Conservation (phyloP, 1,140 invertebrate species). For the Leptinotarsa defecta region DNA sequence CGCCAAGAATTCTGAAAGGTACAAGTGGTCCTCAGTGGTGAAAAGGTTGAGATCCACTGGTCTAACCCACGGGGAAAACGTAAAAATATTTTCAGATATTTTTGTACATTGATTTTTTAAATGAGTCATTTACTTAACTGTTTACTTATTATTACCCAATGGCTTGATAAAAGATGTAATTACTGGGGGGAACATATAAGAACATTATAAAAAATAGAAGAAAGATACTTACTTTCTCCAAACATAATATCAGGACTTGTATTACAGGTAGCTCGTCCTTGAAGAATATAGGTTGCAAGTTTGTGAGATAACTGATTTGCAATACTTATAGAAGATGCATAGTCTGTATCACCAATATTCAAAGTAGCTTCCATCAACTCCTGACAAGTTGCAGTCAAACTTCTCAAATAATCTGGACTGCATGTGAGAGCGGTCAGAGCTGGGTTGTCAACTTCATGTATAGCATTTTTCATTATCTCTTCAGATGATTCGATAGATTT, state of each 20-base stretch:
- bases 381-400: slow-evolving; percentile 56
- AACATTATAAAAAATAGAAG: slow-evolving; percentile 8
- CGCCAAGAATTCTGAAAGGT: too few relatives aligned
- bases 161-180: too few relatives aligned
- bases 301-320: slow-evolving; percentile 57
- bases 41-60: too few relatives aligned
- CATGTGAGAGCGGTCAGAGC: slow-evolving; percentile 70
- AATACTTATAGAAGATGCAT: slow-evolving; percentile 37
- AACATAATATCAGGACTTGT: slow-evolving; percentile 73
- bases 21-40: too few relatives aligned
- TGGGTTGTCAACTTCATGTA: slow-evolving; percentile 72
- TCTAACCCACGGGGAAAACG: too few relatives aligned
- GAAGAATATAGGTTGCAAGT: slow-evolving; percentile 66
- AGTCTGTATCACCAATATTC: slow-evolving; percentile 32
- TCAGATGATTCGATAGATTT: slow-evolving; percentile 62
- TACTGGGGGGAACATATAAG: background rate
- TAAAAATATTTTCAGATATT: too few relatives aligned
- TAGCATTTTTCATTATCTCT: slow-evolving; percentile 64
- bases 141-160: too few relatives aligned
- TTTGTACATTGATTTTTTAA: too few relatives aligned
- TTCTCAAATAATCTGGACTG: slow-evolving; percentile 68
- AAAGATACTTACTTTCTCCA: slow-evolving; percentile 67
- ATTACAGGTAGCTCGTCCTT: slow-evolving; percentile 73
- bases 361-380: slow-evolving; percentile 48
- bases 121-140: too few relatives aligned